These are phyloP conservation scores for Leuciscus waleckii DNA, from an alignment of 2,797 vertebrate species.

Conservation along the genomic window DNA sequence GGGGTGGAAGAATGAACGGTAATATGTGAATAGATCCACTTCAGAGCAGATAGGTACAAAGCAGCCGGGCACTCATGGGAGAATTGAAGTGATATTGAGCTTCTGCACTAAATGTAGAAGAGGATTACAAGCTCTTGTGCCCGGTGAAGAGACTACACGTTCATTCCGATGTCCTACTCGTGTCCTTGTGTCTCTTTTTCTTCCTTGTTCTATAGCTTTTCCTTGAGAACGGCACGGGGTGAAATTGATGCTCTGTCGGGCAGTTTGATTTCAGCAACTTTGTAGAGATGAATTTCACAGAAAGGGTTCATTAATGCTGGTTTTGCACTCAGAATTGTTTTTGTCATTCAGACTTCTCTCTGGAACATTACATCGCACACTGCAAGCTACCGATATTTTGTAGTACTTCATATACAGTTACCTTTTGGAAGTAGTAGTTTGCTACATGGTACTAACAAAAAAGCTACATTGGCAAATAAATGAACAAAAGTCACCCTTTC, in stretches of 20 bases:
- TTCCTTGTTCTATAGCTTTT: constrained; percentile 20
- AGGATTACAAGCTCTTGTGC: constrained; percentile 68
- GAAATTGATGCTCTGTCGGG: constrained; percentile 26
- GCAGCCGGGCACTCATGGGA: constrained; percentile 59
- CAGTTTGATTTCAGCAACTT: constrained; percentile 38
- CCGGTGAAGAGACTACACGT: constrained; percentile 44
- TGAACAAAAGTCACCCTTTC: not conserved
- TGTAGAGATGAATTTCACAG: constrained; percentile 1
- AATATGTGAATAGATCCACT: constrained; percentile 61
- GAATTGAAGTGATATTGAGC: constrained; percentile 75
- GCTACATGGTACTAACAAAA: not conserved
- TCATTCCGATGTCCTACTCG: constrained; percentile 53
- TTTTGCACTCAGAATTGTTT: not conserved
- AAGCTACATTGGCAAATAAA: not conserved
- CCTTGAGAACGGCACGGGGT: not conserved
- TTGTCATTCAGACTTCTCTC: not conserved
- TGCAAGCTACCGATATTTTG: not conserved
- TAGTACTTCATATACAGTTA: not conserved
- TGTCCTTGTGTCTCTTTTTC: constrained; percentile 56
- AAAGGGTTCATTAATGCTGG: constrained; percentile 19
- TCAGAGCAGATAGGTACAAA: constrained; percentile 62
- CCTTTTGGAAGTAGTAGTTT: not conserved
- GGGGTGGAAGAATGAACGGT: constrained; percentile 43
- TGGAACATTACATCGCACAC: not conserved
- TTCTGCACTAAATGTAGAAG: constrained; percentile 71